A percentile compares a stretch with the other conserved stretches of the same genome.
Conservation (phyloP, 1,140 invertebrate genomes). For the Myzus persicae region DNA sequence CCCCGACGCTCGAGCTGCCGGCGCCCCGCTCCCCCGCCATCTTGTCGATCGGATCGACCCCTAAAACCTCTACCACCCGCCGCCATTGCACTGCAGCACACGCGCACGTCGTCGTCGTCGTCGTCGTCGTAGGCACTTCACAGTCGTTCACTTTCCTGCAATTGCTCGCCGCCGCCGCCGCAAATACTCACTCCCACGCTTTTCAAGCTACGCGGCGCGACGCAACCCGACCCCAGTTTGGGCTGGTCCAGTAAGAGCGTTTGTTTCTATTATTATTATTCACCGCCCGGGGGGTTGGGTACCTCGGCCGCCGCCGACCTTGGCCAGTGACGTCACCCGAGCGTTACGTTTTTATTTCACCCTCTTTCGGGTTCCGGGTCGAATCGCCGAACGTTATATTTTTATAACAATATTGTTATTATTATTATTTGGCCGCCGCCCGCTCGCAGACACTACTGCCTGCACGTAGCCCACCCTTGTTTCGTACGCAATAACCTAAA, state of each 20-base stretch:
- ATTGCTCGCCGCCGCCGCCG: neutral
- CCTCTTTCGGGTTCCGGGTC: neutral
- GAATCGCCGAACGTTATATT: neutral
- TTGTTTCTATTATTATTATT: conserved; percentile 16
- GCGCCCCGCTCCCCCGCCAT: neutral
- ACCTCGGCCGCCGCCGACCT: conserved; percentile 6
- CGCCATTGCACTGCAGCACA: conserved; percentile 23
- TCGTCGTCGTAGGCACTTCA: no score
- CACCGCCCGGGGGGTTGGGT: neutral
- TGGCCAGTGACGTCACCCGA: conserved; percentile 30
- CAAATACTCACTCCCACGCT: neutral
- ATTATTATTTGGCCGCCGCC: neutral
- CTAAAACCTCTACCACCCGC: neutral
- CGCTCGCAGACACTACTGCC: neutral
- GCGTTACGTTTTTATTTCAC: conserved; percentile 7
- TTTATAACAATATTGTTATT: neutral
- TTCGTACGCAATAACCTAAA: neutral
- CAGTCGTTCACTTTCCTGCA: neutral
- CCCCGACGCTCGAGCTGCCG: neutral
- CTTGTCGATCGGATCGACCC: conserved; percentile 29
- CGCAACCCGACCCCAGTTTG: conserved; percentile 27
- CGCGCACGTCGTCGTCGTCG: neutral
- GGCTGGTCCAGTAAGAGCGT: conserved; percentile 28
- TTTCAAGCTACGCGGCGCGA: neutral
- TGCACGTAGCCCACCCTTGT: neutral